Evolutionary conservation across 2,888 invertebrate species (phyloP).

Genomic region (Encarsia formosa): DNA sequence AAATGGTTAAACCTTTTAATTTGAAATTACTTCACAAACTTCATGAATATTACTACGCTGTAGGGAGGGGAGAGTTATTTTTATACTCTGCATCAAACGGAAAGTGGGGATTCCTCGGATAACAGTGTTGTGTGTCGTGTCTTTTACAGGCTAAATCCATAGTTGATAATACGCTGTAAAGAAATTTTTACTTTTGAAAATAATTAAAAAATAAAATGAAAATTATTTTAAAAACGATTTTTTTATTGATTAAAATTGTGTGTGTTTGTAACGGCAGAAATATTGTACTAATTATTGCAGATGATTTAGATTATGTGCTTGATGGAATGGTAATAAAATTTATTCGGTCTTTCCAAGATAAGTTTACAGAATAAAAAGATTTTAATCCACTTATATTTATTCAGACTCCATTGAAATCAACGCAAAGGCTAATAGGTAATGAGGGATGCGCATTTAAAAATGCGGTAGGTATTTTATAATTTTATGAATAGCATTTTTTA

Average conservation of each 20-base stretch:
- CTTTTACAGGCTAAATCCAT: not conserved
- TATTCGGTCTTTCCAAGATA: not conserved
- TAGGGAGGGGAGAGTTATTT: constrained; percentile 20
- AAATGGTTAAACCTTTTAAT: too few species aligned
- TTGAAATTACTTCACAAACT: too few species aligned
- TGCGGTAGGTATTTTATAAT: constrained; percentile 60
- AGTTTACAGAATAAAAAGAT: not conserved
- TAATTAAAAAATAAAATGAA: not conserved
- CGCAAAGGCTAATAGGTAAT: constrained; percentile 59
- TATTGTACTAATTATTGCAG: constrained; percentile 74
- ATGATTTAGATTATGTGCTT: constrained; percentile 80
- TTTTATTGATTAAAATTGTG: not conserved
- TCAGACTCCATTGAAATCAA: constrained; percentile 66
- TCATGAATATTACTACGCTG: too few species aligned
- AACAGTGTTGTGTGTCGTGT: not conserved
- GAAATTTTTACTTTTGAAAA: too few species aligned
- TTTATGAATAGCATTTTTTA: too few species aligned
- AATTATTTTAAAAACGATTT: not conserved
- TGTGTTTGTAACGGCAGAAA: constrained; percentile 50
- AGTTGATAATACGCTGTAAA: too few species aligned
- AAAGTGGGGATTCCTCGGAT: constrained; percentile 14
- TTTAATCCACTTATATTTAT: constrained; percentile 30
- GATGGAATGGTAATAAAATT: constrained; percentile 68
- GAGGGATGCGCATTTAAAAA: constrained; percentile 69
- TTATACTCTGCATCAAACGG: constrained; percentile 4